phyloP scores from a whole-genome alignment of 2,888 invertebrate species.

The Drosophila greeni region DNA sequence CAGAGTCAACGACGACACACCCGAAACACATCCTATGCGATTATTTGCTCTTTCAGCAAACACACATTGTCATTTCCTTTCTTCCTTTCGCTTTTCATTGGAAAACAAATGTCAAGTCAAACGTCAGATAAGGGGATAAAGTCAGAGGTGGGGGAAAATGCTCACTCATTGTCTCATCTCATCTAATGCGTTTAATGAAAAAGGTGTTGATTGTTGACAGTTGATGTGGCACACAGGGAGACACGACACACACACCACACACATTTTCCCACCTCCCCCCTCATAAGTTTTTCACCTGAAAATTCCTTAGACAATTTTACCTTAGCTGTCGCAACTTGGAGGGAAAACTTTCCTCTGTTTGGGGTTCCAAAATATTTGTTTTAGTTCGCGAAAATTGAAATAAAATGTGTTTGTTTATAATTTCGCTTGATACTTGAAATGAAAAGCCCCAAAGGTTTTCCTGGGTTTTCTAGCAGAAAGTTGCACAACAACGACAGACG shows the following conservation, averaged over 20 bases:
- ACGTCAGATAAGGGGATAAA: constrained; percentile 4
- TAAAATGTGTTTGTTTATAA: constrained; percentile 42
- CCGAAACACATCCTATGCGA: constrained; percentile 58
- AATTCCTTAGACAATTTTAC: constrained; percentile 48
- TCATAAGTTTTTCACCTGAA: constrained; percentile 44
- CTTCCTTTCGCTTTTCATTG: constrained; percentile 67
- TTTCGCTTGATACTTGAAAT: constrained; percentile 36
- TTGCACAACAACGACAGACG: constrained; percentile 6
- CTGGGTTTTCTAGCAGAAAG: constrained; percentile 24
- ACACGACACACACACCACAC: constrained; percentile 8
- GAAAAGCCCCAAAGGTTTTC: constrained; percentile 36
- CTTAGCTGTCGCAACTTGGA: constrained; percentile 46
- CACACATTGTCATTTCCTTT: constrained; percentile 62
- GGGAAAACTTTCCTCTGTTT: constrained; percentile 48
- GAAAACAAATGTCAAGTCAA: constrained; percentile 67
- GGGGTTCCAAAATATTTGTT: constrained; percentile 53
- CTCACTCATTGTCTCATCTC: constrained; percentile 48
- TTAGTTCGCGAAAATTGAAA: constrained; percentile 54
- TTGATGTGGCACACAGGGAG: constrained; percentile 33
- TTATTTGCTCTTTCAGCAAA: constrained; percentile 41
- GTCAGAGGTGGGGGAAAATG: not conserved
- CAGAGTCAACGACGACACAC: constrained; percentile 64
- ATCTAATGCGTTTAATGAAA: constrained; percentile 72
- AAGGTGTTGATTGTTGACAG: constrained; percentile 74
- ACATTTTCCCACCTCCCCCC: constrained; percentile 7